Evolutionary conservation across 1,140 invertebrate genomes (phyloP).

Genomic region (Batillaria attramentaria): DNA sequence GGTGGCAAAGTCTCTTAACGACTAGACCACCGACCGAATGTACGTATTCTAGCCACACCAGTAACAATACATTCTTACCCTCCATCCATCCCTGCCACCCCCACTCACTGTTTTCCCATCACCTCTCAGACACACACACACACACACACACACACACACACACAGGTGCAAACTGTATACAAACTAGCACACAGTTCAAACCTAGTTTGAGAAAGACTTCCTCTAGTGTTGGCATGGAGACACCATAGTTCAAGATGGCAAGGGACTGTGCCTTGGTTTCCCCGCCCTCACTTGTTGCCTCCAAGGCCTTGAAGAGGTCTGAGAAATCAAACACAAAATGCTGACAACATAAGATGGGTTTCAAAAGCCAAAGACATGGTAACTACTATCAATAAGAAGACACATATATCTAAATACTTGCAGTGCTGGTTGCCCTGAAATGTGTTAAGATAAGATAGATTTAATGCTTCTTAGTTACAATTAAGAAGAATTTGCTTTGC

Average conservation of each 20-base stretch:
- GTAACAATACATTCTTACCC: neutral
- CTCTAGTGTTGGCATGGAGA: conserved; percentile 94
- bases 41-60: neutral
- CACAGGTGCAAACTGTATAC: neutral
- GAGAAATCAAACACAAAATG: conserved; percentile 24
- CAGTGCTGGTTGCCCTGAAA: too few relatives aligned
- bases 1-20: too few relatives aligned
- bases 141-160: neutral
- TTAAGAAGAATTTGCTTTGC: too few relatives aligned
- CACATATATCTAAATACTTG: too few relatives aligned
- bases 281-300: conserved; percentile 25
- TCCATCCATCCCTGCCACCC: neutral
- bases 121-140: neutral
- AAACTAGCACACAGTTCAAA: conserved; percentile 41
- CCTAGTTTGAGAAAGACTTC: conserved; percentile 79
- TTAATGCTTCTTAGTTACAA: too few relatives aligned
- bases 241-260: conserved; percentile 88
- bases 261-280: conserved; percentile 42
- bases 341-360: neutral
- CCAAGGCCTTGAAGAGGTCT: conserved; percentile 58
- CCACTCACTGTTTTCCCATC: neutral
- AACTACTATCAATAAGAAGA: neutral
- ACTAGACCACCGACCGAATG: too few relatives aligned
- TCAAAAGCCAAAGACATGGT: neutral
- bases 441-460: too few relatives aligned